phyloP scores from a whole-genome alignment of 2,113 vertebrate genomes.

The Echinops telfairi region DNA sequence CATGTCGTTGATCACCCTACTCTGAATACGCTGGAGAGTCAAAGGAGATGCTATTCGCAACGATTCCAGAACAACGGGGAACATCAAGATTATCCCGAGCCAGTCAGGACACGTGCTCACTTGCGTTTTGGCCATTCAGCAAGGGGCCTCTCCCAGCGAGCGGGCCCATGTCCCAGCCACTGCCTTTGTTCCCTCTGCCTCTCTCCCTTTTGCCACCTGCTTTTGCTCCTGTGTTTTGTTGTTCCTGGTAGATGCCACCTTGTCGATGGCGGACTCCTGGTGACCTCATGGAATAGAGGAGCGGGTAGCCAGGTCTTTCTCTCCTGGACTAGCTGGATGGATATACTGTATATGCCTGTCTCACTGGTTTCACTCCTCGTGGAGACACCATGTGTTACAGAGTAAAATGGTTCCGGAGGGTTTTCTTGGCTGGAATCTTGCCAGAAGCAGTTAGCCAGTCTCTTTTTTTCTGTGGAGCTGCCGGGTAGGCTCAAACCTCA shows the following conservation, averaged over 20 bases:
- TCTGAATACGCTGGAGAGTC: neutral
- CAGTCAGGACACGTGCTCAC: neutral
- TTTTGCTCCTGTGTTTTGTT: neutral
- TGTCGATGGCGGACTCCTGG: neutral
- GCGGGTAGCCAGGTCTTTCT: neutral
- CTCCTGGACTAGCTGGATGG: neutral
- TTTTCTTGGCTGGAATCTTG: neutral
- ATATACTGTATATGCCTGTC: no score
- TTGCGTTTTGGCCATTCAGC: no score
- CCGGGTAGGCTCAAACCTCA: neutral
- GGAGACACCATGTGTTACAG: neutral
- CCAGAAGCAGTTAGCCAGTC: neutral
- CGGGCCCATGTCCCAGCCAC: neutral
- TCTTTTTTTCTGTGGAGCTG: neutral
- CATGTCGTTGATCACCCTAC: neutral
- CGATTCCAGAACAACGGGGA: neutral
- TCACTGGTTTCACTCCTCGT: neutral
- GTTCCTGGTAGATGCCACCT: neutral
- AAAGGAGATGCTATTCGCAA: neutral
- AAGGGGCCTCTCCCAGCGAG: neutral
- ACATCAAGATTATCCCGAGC: neutral
- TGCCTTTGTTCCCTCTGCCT: neutral
- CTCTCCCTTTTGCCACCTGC: neutral
- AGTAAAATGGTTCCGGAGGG: neutral
- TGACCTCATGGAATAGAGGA: neutral